Base-by-base conservation (phyloP, 2,797 vertebrate genomes). In the Semaprochilodus insignis region DNA sequence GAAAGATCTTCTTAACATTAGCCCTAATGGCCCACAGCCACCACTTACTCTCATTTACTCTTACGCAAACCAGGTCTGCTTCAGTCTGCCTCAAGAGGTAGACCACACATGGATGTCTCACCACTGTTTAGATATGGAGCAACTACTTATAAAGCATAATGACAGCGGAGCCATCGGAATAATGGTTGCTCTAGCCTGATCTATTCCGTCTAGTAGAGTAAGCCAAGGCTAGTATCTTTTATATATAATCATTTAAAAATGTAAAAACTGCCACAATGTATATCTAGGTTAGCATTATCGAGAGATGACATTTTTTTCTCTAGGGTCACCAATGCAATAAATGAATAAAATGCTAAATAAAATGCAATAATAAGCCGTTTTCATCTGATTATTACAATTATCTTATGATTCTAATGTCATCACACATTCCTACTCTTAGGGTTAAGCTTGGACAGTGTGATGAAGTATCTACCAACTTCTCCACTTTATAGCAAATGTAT, bases 1-100 rank as follows among this genome's bases (percentile, higher is more conserved):
- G 62, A 85, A 76, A 34, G 65, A 83, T 82, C 66, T 80, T 44
- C 21, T 72, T 81, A 81, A 77, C 81, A 70, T 77, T 81, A 77
- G 36, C 72, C 31, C 52, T 67, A 83, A 78, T 81, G 65, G 74
- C 86, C 78, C 77, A 66, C 21, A 75, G 78, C 40, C 74, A 74
- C 52, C 74, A 60, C 54, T 19, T 44, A 27, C 70, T 71, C 74
- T 82, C 40, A 48, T 34, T 14, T 52, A 25, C 48, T 54, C 23
- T 54, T 73, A 82, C 6, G 36, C 59, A 75, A 80, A 80, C 78
- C 44, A 80, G 77, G 63, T 44, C 65, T 31, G 19, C 55, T 36
- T 14, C 16, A 71, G 40, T 25, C 70, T 74, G 19, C 36, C 23
- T 51, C 1, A 4, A 62, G 31, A 72, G 60, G 48, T 16, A 36